These are phyloP conservation scores for Sphenodon punctatus DNA, from an alignment of 2,797 vertebrate genomes.

Conservation along the genomic window DNA sequence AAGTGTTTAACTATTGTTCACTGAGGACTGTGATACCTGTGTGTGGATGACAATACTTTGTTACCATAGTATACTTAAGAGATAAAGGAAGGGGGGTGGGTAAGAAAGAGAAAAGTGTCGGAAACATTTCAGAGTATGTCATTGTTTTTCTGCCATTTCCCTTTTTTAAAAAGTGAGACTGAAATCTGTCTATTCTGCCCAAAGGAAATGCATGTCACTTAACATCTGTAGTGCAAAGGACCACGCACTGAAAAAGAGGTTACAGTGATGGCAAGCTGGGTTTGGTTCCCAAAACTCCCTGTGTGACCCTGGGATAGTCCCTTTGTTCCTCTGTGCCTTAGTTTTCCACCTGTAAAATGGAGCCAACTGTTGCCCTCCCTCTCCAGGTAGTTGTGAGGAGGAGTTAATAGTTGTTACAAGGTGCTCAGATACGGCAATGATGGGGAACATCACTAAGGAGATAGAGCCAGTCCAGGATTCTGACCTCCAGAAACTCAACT, in stretches of 20 bases:
- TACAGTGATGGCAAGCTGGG: neutral
- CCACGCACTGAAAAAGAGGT: neutral
- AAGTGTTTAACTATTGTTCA: neutral
- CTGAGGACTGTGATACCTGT: accelerated
- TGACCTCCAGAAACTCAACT: too few species aligned
- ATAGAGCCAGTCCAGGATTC: too few species aligned
- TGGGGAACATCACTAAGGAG: too few species aligned
- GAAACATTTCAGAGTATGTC: accelerated
- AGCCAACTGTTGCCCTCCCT: too few species aligned
- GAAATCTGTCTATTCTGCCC: accelerated
- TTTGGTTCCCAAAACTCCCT: neutral
- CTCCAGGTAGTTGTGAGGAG: too few species aligned
- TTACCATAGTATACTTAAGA: accelerated
- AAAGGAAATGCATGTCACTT: neutral
- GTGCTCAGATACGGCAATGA: too few species aligned
- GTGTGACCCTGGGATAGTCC: neutral
- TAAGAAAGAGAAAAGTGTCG: neutral
- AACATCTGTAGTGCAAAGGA: accelerated
- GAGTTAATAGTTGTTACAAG: too few species aligned
- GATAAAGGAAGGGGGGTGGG: neutral
- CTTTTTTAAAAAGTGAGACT: accelerated
- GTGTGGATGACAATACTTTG: accelerated
- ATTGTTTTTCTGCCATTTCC: accelerated
- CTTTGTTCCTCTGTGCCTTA: too few species aligned
- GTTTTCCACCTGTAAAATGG: too few species aligned